Evolutionary conservation across 2,888 invertebrate genomes (phyloP), one percentile per base, ranked within the genome.

Genomic region (Metacarcinus magister): DNA sequence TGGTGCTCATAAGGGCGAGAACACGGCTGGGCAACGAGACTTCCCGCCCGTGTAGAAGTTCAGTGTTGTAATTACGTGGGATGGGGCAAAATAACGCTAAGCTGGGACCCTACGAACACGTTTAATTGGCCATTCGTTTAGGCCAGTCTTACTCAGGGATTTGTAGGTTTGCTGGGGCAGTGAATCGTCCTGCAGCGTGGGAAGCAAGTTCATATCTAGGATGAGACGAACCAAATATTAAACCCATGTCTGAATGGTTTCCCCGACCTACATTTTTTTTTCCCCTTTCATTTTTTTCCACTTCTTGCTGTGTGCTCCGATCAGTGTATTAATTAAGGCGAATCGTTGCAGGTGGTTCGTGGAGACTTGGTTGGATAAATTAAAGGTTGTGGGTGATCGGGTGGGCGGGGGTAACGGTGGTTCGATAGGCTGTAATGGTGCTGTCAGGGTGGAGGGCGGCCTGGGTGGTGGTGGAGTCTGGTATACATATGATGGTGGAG

Each of bases 91-190:
- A 95, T 92, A 95, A 82, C 48, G 95, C 92, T 92, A 82, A 92
- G 92, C 28, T 75, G 28, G 60, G 95, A 23, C 95, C 95, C 67
- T 95, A 92, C 92, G 82, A 95, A 82, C 92, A 16, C 48, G 92
- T 82, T 92, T 95, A 92, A 95, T 92, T 95, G 95, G 92, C 92
- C 92, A 92, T 92, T 95, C 95, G 82, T 95, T 95, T 82, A 67
- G 75, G 82, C 46, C 95, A 43, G 43, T 44, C 91, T 60, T 92
- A 54, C 67, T 92, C 92, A 67, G 44, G 95, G 67, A 92, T 95
- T 92, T 95, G 75, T 91, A 94, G 82, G 82, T 94, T 87, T 87
- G 87, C 87, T 39, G 39, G 87, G 16, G 39, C 87, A 87, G 39
- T 87, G 87, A 87, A 87, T 87, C 87, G 87, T 87, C 87, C 87